phyloP scores from a whole-genome alignment of 2,113 vertebrate genomes.

The Mungos mungo region DNA sequence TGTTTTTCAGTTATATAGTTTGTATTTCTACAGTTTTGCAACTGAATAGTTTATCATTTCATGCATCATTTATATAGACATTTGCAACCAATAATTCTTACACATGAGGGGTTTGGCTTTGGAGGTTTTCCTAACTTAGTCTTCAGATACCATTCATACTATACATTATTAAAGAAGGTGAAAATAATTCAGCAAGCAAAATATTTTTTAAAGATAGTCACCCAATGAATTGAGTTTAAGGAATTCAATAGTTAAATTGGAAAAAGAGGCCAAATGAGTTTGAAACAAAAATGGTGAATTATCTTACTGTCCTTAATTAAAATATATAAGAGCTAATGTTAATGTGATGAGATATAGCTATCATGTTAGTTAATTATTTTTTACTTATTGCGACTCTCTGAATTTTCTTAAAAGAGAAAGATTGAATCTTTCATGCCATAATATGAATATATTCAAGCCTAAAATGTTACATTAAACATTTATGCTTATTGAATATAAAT shows the following conservation, averaged over 20 bases:
- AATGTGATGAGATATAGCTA: neutral
- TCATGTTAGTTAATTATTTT: neutral
- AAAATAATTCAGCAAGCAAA: constrained; percentile 4
- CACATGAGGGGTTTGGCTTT: neutral
- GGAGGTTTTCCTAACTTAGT: neutral
- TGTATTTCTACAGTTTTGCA: neutral
- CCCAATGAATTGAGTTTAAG: neutral
- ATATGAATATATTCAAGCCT: neutral
- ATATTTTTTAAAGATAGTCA: neutral
- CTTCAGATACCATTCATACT: neutral
- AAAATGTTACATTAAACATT: neutral
- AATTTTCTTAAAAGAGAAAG: neutral
- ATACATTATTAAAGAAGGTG: neutral
- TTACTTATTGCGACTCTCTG: neutral
- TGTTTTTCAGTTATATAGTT: neutral
- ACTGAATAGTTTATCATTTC: neutral
- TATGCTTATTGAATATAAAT: neutral
- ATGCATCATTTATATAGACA: neutral
- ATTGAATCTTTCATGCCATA: neutral
- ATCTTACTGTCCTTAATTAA: neutral
- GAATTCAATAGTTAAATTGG: neutral
- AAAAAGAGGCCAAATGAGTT: neutral
- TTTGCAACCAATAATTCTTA: neutral
- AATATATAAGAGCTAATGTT: neutral
- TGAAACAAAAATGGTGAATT: neutral